Evolutionary conservation across 2,113 vertebrate genomes (phyloP).

Genomic region (Verasper variegatus): DNA sequence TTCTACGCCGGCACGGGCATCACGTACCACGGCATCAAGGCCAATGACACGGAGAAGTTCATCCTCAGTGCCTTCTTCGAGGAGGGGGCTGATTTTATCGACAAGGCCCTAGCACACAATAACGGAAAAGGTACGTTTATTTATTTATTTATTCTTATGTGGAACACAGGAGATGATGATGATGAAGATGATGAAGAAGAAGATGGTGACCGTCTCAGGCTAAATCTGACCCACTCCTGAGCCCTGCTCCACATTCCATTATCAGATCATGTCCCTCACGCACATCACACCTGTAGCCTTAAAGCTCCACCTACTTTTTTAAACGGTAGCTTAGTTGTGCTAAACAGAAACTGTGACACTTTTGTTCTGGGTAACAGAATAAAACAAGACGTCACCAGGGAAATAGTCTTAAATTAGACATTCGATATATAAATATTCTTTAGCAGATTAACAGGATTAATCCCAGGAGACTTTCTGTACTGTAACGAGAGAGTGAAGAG

Average conservation of each 20-base stretch:
- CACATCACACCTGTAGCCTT: constrained; percentile 16
- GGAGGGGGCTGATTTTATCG: constrained; percentile 95
- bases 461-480: not conserved
- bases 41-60: constrained; percentile 94
- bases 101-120: constrained; percentile 92
- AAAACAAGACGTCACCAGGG: not conserved
- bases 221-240: constrained; percentile 71
- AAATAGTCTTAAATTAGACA: not conserved
- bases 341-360: not conserved
- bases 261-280: constrained; percentile 42
- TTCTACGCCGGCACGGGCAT: constrained; percentile 95
- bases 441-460: not conserved
- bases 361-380: not conserved
- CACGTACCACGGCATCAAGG: constrained; percentile 94
- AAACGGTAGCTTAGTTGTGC: too few species aligned
- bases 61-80: constrained; percentile 96
- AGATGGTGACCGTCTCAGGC: constrained; percentile 23
- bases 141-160: not conserved
- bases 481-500: too few species aligned
- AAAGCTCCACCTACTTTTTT: not conserved
- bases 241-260: constrained; percentile 66
- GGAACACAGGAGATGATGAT: too few species aligned
- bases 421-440: not conserved
- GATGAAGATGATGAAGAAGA: not conserved
- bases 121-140: constrained; percentile 87